Percentiles rank a stretch among this genome's conserved stretches.
Evolutionary conservation across 2,888 invertebrate species (phyloP).

Genomic region (Chloroclystis v-ata): DNA sequence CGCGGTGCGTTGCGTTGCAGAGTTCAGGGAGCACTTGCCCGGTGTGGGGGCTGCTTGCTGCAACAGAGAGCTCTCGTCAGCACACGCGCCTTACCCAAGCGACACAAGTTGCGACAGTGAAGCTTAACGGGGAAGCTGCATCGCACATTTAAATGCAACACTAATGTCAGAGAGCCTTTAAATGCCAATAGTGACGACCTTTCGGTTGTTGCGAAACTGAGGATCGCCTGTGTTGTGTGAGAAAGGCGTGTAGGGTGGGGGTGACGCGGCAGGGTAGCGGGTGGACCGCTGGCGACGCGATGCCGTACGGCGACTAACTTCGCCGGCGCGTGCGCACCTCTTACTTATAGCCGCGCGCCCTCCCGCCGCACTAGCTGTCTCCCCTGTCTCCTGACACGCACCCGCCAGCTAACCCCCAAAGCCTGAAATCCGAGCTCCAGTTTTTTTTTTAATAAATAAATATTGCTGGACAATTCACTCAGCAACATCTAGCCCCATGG

Average conservation of each 20-base stretch:
- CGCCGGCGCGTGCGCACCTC: constrained; percentile 68
- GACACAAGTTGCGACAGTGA: constrained; percentile 71
- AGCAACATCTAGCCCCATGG: too few relatives aligned
- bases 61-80: constrained; percentile 72
- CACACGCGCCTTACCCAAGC: constrained; percentile 73
- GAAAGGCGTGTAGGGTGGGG: constrained; percentile 63
- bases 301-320: constrained; percentile 76
- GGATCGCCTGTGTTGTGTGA: constrained; percentile 69
- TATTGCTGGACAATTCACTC: too few relatives aligned
- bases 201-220: constrained; percentile 73
- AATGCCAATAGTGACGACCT: constrained; percentile 77
- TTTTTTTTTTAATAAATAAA: too few relatives aligned
- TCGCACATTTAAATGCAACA: constrained; percentile 74
- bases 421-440: background rate
- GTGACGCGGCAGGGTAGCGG: constrained; percentile 58
- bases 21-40: constrained; percentile 45
- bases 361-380: constrained; percentile 35
- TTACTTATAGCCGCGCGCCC: constrained; percentile 74
- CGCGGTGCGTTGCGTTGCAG: constrained; percentile 32
- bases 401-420: constrained; percentile 25
- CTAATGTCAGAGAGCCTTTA: constrained; percentile 77
- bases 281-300: constrained; percentile 65
- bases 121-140: constrained; percentile 75
- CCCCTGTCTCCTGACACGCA: constrained; percentile 13
- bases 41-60: constrained; percentile 61